Conservation (phyloP, 2,113 vertebrate genomes). For the Hyaena hyaena region DNA sequence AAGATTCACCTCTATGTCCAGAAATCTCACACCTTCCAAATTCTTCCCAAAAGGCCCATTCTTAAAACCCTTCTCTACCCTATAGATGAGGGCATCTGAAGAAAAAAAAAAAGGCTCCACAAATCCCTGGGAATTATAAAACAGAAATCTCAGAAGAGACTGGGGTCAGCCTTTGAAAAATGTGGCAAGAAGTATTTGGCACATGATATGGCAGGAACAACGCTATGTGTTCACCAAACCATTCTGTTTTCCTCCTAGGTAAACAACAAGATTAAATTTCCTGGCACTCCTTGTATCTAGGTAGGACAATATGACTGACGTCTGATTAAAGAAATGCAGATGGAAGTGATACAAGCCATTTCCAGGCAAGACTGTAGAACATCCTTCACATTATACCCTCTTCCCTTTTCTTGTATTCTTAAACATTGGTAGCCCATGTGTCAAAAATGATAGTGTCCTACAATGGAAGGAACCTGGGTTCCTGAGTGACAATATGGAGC, state of each 20-base stretch:
- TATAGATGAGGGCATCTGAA: background rate
- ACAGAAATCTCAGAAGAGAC: background rate
- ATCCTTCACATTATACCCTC: background rate
- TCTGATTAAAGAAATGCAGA: conserved; percentile 26
- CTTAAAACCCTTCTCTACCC: background rate
- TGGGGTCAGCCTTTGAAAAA: background rate
- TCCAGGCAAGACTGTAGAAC: background rate
- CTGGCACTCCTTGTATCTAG: background rate
- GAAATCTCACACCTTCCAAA: background rate
- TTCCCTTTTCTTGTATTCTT: background rate
- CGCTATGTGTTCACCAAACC: background rate
- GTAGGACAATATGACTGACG: background rate
- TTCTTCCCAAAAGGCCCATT: background rate
- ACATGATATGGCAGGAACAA: background rate
- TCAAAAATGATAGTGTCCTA: background rate
- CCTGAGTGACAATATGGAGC: background rate
- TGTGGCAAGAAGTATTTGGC: background rate
- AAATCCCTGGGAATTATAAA: background rate
- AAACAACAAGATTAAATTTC: background rate
- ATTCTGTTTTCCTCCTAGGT: background rate
- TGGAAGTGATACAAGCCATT: background rate
- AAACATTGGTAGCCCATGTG: background rate
- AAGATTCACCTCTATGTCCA: background rate
- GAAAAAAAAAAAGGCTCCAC: background rate
- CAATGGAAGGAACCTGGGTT: background rate